A percentile compares a stretch with the other conserved stretches of the same genome.
These are phyloP conservation scores for Apodemia hepburni DNA, from an alignment of 2,888 invertebrate species.

Conservation along the genomic window DNA sequence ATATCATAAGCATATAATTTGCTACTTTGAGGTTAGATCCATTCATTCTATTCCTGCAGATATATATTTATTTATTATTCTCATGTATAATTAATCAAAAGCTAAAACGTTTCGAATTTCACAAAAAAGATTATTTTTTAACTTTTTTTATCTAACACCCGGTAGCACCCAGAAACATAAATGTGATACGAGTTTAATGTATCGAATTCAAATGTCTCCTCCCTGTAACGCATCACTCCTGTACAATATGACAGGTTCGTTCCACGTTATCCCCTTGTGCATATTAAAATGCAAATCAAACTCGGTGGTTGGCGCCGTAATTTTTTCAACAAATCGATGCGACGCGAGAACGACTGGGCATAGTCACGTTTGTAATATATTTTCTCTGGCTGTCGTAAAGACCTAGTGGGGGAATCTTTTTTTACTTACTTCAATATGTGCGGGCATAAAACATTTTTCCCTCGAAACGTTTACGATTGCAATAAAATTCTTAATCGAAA, in stretches of 20 bases:
- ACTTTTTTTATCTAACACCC: neutral
- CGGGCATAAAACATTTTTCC: constrained; percentile 46
- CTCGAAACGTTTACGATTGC: constrained; percentile 41
- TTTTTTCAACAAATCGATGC: constrained; percentile 54
- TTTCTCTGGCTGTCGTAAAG: constrained; percentile 58
- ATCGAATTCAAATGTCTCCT: constrained; percentile 16
- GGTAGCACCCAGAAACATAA: neutral
- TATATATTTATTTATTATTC: too few species aligned
- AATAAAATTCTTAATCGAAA: constrained; percentile 60
- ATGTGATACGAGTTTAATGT: constrained; percentile 3
- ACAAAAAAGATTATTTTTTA: too few species aligned
- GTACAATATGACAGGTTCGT: constrained; percentile 62
- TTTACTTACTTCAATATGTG: constrained; percentile 63
- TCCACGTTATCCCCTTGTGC: constrained; percentile 55
- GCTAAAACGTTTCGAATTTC: too few species aligned
- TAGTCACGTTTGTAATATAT: constrained; percentile 68
- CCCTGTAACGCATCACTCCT: constrained; percentile 35
- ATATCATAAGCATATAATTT: too few species aligned
- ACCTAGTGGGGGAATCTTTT: constrained; percentile 56
- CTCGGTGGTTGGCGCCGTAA: constrained; percentile 37
- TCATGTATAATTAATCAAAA: too few species aligned
- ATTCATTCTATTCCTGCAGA: too few species aligned
- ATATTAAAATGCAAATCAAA: constrained; percentile 77
- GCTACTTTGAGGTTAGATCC: too few species aligned
- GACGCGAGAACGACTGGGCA: constrained; percentile 48